Conservation (phyloP, 2,113 vertebrate species). For the Hippocampus barbouri region DNA sequence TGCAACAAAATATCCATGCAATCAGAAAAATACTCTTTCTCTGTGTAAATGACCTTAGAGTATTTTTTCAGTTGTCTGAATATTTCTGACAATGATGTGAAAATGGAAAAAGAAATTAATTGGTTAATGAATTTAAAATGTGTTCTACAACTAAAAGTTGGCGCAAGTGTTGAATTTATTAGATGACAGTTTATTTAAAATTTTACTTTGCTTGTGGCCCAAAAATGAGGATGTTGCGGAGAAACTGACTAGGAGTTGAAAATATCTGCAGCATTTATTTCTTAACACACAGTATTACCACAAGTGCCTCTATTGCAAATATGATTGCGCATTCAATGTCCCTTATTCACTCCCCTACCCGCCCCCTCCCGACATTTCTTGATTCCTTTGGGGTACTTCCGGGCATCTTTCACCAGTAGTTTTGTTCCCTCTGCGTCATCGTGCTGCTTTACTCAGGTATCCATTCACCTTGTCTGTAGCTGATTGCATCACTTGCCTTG, state of each 20-base stretch:
- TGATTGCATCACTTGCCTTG: not conserved
- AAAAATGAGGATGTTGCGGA: not conserved
- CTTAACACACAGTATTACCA: not conserved
- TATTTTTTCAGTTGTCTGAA: not conserved
- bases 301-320: not conserved
- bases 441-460: constrained; percentile 9
- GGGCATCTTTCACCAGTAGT: not conserved
- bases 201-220: not conserved
- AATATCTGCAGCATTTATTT: not conserved
- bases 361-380: not conserved
- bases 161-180: not conserved
- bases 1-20: not conserved
- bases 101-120: not conserved
- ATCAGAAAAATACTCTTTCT: not conserved
- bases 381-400: not conserved
- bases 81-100: not conserved
- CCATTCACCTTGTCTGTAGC: not conserved
- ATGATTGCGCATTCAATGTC: not conserved
- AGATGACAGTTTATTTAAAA: not conserved
- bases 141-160: not conserved
- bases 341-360: not conserved
- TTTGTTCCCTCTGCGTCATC: not conserved
- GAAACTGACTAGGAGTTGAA: not conserved
- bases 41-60: not conserved
- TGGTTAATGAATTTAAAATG: not conserved